A percentile compares a stretch with the other conserved stretches of the same genome.
These are phyloP conservation scores for Nycteola revayana DNA, from an alignment of 2,888 invertebrate genomes.

Conservation along the genomic window DNA sequence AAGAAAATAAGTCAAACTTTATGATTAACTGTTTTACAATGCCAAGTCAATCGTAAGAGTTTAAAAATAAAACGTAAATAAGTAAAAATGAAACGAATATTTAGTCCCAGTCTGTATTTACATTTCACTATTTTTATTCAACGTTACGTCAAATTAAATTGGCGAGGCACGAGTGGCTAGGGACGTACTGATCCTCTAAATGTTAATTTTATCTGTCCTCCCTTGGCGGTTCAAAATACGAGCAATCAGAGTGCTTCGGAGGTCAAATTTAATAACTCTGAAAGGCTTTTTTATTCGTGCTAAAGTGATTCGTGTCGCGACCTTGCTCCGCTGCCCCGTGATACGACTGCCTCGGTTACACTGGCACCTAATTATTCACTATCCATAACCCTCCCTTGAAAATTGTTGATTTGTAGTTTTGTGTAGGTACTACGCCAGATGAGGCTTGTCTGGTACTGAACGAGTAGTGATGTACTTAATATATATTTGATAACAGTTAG, in stretches of 20 bases:
- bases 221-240: slow-evolving; percentile 24
- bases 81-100: not conserved
- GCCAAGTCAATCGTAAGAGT: too few species aligned
- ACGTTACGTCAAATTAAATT: slow-evolving; percentile 1
- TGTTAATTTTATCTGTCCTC: slow-evolving; percentile 27
- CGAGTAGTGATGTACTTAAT: too few species aligned
- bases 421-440: too few species aligned
- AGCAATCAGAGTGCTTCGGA: slow-evolving; percentile 18
- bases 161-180: slow-evolving; percentile 8
- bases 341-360: slow-evolving; percentile 18
- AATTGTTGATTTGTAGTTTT: slow-evolving; percentile 9
- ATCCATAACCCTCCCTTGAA: too few species aligned
- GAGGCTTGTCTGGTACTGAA: too few species aligned
- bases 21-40: too few species aligned
- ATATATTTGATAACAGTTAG: too few species aligned
- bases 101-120: not conserved
- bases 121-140: not conserved
- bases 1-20: too few species aligned
- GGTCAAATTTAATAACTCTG: slow-evolving; percentile 26
- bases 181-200: slow-evolving; percentile 24
- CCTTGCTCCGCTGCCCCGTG: slow-evolving; percentile 18
- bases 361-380: slow-evolving; percentile 28
- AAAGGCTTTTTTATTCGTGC: slow-evolving; percentile 17
- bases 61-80: too few species aligned
- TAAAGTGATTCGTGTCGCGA: slow-evolving; percentile 9